Base-by-base conservation (phyloP, 2,888 invertebrate species). In the Amblyteles armatorius region DNA sequence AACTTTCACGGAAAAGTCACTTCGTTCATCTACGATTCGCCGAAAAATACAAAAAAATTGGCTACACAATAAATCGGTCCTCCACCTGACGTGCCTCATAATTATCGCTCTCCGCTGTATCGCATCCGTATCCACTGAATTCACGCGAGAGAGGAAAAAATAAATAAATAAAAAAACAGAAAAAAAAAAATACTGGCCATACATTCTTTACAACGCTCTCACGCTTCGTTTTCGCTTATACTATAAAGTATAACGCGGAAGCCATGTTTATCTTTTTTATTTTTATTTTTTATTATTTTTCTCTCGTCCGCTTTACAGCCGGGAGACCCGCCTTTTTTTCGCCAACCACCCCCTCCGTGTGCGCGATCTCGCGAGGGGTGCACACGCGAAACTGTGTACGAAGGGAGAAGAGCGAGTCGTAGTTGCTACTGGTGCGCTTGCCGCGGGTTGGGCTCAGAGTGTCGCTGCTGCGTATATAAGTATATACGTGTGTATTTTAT, bases 171-270 rank as follows among this genome's bases (percentile, higher is more conserved):
- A 13, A 50, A 36, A 65, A 74, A 74, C 6, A n/a, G 13, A 0
- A 13, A 3, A 16, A 19, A 13, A 50, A 36, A 50, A 65, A 74
- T 6, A 63, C 16, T 33, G n/a, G 19, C 65, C 65, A 65, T 76
- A 65, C 48, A 76, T 76, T 33, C 33, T 76, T 65, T 33, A 50
- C 52, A 76, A 60, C 29, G 57, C 78, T 60, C 78, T 60, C 69
- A 33, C 74, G 63, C 19, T 65, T 65, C 50, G 60, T 63, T 63
- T 48, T 48, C 63, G 74, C 19, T 44, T 65, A 50, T 50, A 48
- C 63, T 19, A 68, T 79, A 79, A 79, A 79, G 78, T 48, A 79
- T 60, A 79, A 79, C 79, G 69, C 71, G 71, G 63, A 79, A 72
- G 65, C 79, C 79, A 72, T 72, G 71, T 72, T 79, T 26, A 63